Evolutionary conservation across 2,113 vertebrate genomes (phyloP).

Genomic region (Balaeniceps rex): DNA sequence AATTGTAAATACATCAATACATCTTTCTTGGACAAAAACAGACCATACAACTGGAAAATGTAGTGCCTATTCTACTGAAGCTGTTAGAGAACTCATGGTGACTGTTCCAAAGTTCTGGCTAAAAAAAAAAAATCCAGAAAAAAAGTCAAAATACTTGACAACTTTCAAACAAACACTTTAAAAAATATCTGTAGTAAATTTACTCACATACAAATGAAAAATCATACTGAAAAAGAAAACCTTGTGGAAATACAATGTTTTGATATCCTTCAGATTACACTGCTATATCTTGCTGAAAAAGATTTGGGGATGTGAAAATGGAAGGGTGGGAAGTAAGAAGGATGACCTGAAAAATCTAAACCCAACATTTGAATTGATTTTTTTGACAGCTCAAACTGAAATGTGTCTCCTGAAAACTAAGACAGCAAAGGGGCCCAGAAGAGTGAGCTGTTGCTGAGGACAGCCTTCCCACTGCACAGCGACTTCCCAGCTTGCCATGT

Average conservation of each 20-base stretch:
- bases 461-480: not conserved
- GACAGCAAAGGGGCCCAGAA: not conserved
- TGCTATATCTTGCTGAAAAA: not conserved
- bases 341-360: not conserved
- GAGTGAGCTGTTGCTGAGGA: not conserved
- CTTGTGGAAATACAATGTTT: not conserved
- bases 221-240: not conserved
- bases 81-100: not conserved
- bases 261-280: not conserved
- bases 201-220: not conserved
- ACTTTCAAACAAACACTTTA: not conserved
- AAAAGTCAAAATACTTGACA: not conserved
- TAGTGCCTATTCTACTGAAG: not conserved
- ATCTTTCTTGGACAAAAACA: not conserved
- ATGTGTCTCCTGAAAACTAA: not conserved
- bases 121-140: not conserved
- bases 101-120: not conserved
- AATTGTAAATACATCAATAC: not conserved
- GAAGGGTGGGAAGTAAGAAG: not conserved
- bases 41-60: not conserved
- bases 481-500: not conserved
- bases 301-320: not conserved
- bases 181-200: not conserved
- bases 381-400: not conserved
- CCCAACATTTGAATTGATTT: not conserved